Evolutionary conservation across 2,888 invertebrate genomes (phyloP).

Genomic region (Hipparchia sbordonii): DNA sequence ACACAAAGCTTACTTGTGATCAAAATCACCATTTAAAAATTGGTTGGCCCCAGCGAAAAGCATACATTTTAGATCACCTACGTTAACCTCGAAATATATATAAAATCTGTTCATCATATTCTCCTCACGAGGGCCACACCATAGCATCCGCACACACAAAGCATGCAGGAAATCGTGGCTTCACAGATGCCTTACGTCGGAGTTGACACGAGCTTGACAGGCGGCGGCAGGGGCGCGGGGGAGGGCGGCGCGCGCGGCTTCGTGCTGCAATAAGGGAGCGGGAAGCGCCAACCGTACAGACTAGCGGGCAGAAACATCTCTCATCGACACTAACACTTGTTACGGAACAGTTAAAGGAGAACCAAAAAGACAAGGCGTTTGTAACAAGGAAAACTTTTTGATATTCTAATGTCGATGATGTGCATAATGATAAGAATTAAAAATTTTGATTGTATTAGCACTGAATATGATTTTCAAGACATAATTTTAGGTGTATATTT

Average conservation of each 20-base stretch:
- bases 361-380: constrained; percentile 28
- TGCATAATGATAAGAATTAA: constrained; percentile 45
- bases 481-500: constrained; percentile 28
- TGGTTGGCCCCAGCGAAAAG: constrained; percentile 61
- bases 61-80: constrained; percentile 32
- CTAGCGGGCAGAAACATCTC: constrained; percentile 86
- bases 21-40: constrained; percentile 60
- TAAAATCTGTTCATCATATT: constrained; percentile 19
- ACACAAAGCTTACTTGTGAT: constrained; percentile 46
- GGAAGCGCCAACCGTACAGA: constrained; percentile 98
- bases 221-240: constrained; percentile 90
- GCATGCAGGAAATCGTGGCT: constrained; percentile 71
- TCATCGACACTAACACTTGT: constrained; percentile 79
- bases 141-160: constrained; percentile 71
- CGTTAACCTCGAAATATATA: constrained; percentile 14
- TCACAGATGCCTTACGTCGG: constrained; percentile 84
- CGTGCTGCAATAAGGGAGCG: constrained; percentile 98
- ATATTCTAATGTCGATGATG: constrained; percentile 60
- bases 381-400: constrained; percentile 31
- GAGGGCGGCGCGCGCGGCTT: constrained; percentile 91
- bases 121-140: constrained; percentile 58
- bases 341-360: constrained; percentile 39
- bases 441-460: constrained; percentile 33
- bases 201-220: constrained; percentile 89
- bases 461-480: constrained; percentile 28